Evolutionary conservation across 1,140 invertebrate genomes (phyloP), one percentile per base, ranked within the genome.

Genomic region (Trissolcus basalis): DNA sequence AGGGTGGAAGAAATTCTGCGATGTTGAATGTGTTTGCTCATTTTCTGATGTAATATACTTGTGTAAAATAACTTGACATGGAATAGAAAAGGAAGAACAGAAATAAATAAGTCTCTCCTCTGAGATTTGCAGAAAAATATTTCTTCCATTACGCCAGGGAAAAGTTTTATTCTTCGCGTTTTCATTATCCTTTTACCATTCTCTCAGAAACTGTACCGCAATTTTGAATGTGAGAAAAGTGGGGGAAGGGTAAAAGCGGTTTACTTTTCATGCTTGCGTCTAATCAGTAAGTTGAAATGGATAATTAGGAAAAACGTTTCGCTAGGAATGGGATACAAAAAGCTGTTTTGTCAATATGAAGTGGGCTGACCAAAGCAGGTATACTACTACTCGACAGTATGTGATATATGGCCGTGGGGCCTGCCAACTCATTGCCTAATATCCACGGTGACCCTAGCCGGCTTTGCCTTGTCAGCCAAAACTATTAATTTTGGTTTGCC

Each of bases 401-500:
- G 67, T 81, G 79, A 85, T 82, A 79, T 84, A 83, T 82, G 65
- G 76, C 68, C 58, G 58, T 54, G 63, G 69, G 54, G 58, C 53
- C 76, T 77, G 81, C 82, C 83, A 83, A 80, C 70, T 77, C 72
- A 67, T 75, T 80, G 76, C 71, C 79, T 81, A 85, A 84, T 84
- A 83, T 84, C 76, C 77, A 82, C 78, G 60, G 61, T 79, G 61
- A 45, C 45, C 43, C 53, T 75, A 55, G 49, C 32, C 51, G 54
- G 69, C 79, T 65, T 80, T 80, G 83, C 80, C 71, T 81, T 80
- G 60, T 70, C 60, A 59, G 77, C 61, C 80, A 80, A 84, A 84
- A 84, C 84, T 85, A 85, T 85, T 86, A 87, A 87, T 86, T 87
- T 80, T 79, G 81, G 76, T 80, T 79, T 81, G 73, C 67, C 65